Base-by-base conservation (phyloP, 2,113 vertebrate species). In the Pterophyllum scalare region DNA sequence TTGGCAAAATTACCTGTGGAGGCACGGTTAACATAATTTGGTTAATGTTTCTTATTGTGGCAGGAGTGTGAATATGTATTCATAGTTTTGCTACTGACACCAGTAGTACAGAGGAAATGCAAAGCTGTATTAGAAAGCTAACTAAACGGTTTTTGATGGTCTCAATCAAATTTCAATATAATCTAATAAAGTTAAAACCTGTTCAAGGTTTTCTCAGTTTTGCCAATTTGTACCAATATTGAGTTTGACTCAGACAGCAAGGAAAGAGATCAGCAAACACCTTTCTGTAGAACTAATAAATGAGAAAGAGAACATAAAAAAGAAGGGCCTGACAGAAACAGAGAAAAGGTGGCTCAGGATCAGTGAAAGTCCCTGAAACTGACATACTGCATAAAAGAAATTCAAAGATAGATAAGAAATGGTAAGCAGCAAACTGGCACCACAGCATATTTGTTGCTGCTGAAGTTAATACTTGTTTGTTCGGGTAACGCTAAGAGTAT, bases 161-260 rank as follows among this genome's bases (percentile, higher is more conserved):
- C 40, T 85, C 13, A 2, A 62, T 74, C 75, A 60, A 56, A 80
- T 75, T 79, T 76, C 26, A 58, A 22, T 4, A 6, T 20, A 79
- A 58, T 72, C 35, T 59, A 74, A 80, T 72, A 19, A 78, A 24
- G 11, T 59, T 40, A 17, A 76, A 89, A 84, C 75, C 24, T 43
- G 0, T 54, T 54, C 2, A 58, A 14, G 58, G 3, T 80, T 58
- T 24, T 72, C 38, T 20, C 10, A 3, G 20, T 58, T 78, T 58
- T 59, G 26, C 2, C 3, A 8, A 49, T 59, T 56, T 35, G 38
- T 64, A 28, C 12, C 28, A 35, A 52, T 35, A 15, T 12, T 7
- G 40, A 31, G 7, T 84, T 57, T 75, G 58, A 75, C 56, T 82
- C 35, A 22, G 10, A 82, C 5, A 28, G 15, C 4, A 56, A 10